Conservation (phyloP, 2,888 invertebrate genomes). For the Tinea semifulvella region DNA sequence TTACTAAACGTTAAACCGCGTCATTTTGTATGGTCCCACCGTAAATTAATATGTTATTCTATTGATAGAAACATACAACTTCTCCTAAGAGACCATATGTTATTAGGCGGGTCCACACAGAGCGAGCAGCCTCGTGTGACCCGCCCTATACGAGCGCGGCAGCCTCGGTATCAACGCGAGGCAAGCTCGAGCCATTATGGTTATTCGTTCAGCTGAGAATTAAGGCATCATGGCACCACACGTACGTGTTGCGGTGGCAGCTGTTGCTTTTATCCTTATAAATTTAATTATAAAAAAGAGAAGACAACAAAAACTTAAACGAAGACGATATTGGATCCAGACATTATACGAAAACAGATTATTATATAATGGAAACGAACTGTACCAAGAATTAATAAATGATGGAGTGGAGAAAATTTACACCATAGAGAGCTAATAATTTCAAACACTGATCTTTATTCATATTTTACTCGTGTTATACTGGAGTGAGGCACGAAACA, state of each 20-base stretch:
- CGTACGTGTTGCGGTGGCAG: conserved; percentile 21
- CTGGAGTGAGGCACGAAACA: conserved; percentile 18
- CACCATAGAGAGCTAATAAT: no score
- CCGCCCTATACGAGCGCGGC: no score
- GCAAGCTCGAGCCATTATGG: conserved; percentile 18
- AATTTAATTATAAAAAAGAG: conserved; percentile 21
- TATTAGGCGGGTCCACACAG: no score
- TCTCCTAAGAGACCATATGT: no score
- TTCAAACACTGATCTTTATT: conserved; percentile 14
- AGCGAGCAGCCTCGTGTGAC: no score
- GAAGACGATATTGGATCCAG: not conserved
- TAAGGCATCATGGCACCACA: conserved; percentile 20
- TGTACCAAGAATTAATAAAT: conserved; percentile 17
- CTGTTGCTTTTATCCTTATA: conserved; percentile 21
- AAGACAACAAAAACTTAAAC: conserved; percentile 19
- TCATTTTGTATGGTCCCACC: no score
- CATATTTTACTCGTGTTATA: conserved; percentile 15
- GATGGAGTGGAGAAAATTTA: conserved; percentile 17
- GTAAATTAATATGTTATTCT: no score
- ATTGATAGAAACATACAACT: no score
- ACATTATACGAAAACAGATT: not conserved
- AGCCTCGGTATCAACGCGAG: conserved; percentile 15
- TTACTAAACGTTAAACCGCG: no score
- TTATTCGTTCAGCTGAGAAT: conserved; percentile 18
- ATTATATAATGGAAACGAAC: conserved; percentile 12